phyloP scores from a whole-genome alignment of 2,797 vertebrate genomes.

The Esox lucius region DNA sequence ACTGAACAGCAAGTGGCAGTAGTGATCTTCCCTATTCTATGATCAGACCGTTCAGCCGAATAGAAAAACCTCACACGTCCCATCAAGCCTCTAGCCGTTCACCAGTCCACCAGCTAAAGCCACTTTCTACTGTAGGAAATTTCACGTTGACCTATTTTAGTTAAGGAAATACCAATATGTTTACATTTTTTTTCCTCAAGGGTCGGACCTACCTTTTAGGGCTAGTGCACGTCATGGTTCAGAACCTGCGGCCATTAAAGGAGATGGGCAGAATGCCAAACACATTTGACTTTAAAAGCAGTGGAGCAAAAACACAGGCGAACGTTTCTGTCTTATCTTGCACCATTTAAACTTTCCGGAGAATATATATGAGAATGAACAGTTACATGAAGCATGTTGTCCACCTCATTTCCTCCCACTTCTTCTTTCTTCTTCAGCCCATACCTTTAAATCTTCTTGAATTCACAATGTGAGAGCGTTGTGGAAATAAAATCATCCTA shows the following conservation, averaged over 20 bases:
- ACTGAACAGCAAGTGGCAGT: slow-evolving; percentile 67
- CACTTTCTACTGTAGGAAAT: slow-evolving; percentile 53
- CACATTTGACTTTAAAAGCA: background rate
- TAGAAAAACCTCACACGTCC: slow-evolving; percentile 28
- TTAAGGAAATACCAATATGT: slow-evolving; percentile 34
- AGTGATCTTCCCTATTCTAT: slow-evolving; percentile 52
- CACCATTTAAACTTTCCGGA: slow-evolving; percentile 27
- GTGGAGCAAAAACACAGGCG: slow-evolving; percentile 11
- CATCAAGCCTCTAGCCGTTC: slow-evolving; percentile 43
- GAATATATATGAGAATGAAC: slow-evolving; percentile 7
- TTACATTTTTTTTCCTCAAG: background rate
- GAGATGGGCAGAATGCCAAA: background rate
- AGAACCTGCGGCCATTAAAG: background rate
- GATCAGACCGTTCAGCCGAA: slow-evolving; percentile 41
- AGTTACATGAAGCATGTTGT: too few species aligned
- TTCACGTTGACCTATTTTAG: slow-evolving; percentile 72
- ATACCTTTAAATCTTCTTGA: slow-evolving; percentile 29
- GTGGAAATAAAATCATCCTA: slow-evolving; percentile 23
- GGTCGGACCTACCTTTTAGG: background rate
- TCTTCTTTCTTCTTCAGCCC: too few species aligned
- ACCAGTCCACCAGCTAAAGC: slow-evolving; percentile 60
- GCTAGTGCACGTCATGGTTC: background rate
- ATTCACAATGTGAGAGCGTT: slow-evolving; percentile 28
- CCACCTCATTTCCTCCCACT: background rate
- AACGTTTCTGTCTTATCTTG: slow-evolving; percentile 27